A percentile compares a stretch with the other conserved stretches of the same genome.
phyloP scores from a whole-genome alignment of 2,113 vertebrate genomes.

The Odocoileus hemionus region DNA sequence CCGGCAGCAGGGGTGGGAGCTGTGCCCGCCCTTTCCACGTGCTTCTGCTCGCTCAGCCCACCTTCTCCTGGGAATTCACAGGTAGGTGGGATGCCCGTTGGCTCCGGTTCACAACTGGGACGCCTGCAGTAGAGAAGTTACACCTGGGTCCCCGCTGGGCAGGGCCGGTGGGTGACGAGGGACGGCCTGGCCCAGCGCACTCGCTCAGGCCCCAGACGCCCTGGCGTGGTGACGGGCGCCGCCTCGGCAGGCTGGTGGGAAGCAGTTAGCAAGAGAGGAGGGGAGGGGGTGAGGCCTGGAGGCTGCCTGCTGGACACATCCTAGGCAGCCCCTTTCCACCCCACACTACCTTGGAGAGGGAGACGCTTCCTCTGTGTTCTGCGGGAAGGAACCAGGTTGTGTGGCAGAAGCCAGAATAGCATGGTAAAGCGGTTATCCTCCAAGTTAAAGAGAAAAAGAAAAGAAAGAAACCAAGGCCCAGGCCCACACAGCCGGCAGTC shows the following conservation, averaged over 20 bases:
- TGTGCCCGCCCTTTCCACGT: background rate
- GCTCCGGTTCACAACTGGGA: background rate
- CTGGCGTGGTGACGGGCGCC: accelerated
- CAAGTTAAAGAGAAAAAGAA: background rate
- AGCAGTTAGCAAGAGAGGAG: background rate
- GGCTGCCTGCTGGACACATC: background rate
- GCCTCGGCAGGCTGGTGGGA: background rate
- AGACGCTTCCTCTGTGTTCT: background rate
- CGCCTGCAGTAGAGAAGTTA: background rate
- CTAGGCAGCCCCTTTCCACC: background rate
- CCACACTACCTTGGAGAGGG: background rate
- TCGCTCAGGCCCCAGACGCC: background rate
- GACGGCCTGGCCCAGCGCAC: background rate
- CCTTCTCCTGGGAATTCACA: background rate
- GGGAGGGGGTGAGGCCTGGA: background rate
- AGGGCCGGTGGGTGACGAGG: background rate
- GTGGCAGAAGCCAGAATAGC: background rate
- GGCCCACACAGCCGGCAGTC: background rate
- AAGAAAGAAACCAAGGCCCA: background rate
- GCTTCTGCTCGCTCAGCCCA: background rate
- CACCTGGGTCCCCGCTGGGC: background rate
- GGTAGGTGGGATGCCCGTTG: background rate
- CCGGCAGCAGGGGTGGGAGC: background rate
- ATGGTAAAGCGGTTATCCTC: background rate
- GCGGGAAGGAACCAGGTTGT: background rate